Conservation (phyloP, 2,888 invertebrate genomes). For the Drosophila anceps region DNA sequence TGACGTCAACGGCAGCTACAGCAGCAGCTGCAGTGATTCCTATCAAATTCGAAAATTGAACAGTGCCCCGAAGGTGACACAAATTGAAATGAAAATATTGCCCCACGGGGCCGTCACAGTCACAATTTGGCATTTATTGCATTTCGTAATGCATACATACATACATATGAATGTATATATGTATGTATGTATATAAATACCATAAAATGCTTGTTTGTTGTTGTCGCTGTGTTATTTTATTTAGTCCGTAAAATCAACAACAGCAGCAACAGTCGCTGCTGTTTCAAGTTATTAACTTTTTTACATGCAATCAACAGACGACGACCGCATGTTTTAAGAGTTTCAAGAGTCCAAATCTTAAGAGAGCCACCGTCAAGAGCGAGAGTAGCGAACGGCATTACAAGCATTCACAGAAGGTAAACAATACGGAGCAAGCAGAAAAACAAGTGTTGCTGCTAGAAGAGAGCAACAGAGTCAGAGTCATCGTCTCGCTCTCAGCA, state of each 20-base stretch:
- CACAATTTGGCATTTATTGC: conserved; percentile 60
- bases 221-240: conserved; percentile 37
- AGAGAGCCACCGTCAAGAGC: conserved; percentile 46
- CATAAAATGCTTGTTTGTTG: conserved; percentile 42
- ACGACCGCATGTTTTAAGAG: conserved; percentile 54
- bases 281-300: conserved; percentile 46
- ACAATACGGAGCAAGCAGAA: conserved; percentile 56
- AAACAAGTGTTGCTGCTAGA: conserved; percentile 40
- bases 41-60: conserved; percentile 41
- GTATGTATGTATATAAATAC: conserved; percentile 29
- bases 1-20: conserved; percentile 40
- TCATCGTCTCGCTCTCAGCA: conserved; percentile 45
- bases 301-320: conserved; percentile 58
- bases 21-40: conserved; percentile 43
- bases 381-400: conserved; percentile 36
- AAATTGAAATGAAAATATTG: conserved; percentile 58
- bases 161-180: not conserved
- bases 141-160: conserved; percentile 47
- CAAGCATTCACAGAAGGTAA: conserved; percentile 65
- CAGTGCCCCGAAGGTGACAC: conserved; percentile 58
- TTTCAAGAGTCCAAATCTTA: conserved; percentile 49
- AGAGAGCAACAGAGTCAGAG: conserved; percentile 31
- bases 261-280: conserved; percentile 32
- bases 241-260: conserved; percentile 50
- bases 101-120: conserved; percentile 30